These are phyloP conservation scores for Antrozous pallidus DNA, from an alignment of 2,797 vertebrate genomes.

Conservation along the genomic window DNA sequence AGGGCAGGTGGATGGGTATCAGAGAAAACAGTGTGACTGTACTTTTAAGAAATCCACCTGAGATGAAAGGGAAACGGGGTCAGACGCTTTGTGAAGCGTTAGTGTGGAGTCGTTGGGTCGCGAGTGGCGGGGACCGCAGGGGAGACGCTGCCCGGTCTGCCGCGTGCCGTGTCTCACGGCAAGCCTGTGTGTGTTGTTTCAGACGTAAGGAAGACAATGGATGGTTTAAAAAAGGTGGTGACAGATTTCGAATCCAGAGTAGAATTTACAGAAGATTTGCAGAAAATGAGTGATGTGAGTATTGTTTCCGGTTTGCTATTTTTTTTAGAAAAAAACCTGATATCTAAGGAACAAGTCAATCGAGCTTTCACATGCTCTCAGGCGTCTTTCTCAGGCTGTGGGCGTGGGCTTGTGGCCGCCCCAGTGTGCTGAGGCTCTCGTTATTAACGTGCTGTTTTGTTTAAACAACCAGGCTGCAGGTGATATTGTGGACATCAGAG, in stretches of 20 bases:
- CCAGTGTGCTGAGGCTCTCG: not conserved
- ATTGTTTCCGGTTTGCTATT: constrained; percentile 9
- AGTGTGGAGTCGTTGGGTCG: constrained; percentile 62
- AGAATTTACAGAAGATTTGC: constrained; percentile 88
- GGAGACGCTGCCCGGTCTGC: constrained; percentile 63
- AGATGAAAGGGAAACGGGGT: constrained; percentile 59
- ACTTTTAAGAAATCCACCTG: constrained; percentile 53
- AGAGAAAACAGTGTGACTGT: constrained; percentile 18
- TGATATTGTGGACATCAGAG: constrained; percentile 93
- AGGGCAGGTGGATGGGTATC: constrained; percentile 76
- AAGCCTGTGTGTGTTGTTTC: constrained; percentile 79
- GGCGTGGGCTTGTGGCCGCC: constrained; percentile 24
- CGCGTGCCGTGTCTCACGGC: constrained; percentile 64
- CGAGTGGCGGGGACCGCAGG: constrained; percentile 57
- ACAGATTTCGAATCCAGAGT: constrained; percentile 92
- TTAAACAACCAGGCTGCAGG: constrained; percentile 85
- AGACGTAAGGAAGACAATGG: constrained; percentile 92
- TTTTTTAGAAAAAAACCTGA: not conserved
- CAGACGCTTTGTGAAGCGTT: constrained; percentile 50
- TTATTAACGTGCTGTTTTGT: constrained; percentile 64
- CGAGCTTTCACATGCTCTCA: not conserved
- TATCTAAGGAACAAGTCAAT: not conserved
- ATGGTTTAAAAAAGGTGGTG: constrained; percentile 90
- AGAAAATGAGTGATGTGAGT: constrained; percentile 89
- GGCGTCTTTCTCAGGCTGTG: not conserved